Evolutionary conservation across 2,888 invertebrate genomes (phyloP).

Genomic region (Acronicta aceris): DNA sequence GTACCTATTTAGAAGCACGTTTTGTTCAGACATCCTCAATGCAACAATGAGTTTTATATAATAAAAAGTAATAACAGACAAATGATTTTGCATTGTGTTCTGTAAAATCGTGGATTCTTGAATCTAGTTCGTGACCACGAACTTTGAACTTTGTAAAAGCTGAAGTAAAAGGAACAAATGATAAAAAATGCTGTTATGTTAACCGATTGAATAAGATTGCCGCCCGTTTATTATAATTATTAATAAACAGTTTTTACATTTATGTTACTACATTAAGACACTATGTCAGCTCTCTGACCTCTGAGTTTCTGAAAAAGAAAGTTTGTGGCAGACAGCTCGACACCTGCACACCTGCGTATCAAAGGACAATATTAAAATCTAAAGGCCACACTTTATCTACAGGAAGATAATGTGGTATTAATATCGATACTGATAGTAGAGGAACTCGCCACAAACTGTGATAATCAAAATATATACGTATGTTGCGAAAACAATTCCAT

Average conservation of each 20-base stretch:
- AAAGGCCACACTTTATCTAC: slow-evolving; percentile 47
- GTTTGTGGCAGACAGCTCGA: background rate
- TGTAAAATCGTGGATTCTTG: slow-evolving; percentile 1
- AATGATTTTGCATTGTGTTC: slow-evolving; percentile 1
- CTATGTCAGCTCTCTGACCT: too few species aligned
- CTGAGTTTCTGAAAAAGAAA: background rate
- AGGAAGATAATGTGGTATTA: slow-evolving; percentile 36
- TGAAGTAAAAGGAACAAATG: background rate
- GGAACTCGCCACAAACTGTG: slow-evolving; percentile 26
- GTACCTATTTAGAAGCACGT: background rate
- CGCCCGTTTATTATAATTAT: too few species aligned
- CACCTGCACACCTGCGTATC: slow-evolving; percentile 7
- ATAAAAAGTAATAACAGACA: slow-evolving; percentile 10
- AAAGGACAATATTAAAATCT: slow-evolving; percentile 20
- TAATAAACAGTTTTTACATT: too few species aligned
- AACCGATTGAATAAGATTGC: background rate
- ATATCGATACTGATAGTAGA: slow-evolving; percentile 40
- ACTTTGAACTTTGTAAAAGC: slow-evolving; percentile 6
- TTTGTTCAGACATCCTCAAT: background rate
- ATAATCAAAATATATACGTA: slow-evolving; percentile 14
- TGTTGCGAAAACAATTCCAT: too few species aligned
- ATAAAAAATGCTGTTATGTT: background rate
- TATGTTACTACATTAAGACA: too few species aligned
- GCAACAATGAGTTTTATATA: background rate
- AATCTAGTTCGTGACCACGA: background rate